Conservation (phyloP, 1,140 invertebrate species). For the Platorchestia sp. region DNA sequence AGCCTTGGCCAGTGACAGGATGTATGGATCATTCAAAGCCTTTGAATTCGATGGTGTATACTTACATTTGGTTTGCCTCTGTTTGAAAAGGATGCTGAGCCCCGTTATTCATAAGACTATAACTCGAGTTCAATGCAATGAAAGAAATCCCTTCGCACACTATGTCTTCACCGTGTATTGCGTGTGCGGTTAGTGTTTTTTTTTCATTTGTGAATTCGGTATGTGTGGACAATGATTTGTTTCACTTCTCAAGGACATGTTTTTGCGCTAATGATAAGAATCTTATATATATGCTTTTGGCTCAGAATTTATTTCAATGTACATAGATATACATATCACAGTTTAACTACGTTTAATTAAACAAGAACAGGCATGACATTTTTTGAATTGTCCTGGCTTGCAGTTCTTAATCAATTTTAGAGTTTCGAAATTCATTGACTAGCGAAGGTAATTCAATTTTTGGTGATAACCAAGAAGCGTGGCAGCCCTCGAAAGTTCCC, state of each 20-base stretch:
- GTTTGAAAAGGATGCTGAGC: not conserved
- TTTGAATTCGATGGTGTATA: not conserved
- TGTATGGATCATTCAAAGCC: not conserved
- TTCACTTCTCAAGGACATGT: too few relatives aligned
- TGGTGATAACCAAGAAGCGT: not conserved
- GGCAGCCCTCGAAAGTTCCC: not conserved
- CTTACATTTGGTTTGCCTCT: not conserved
- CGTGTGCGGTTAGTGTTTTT: not conserved
- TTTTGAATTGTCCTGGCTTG: too few relatives aligned
- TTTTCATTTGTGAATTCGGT: not conserved
- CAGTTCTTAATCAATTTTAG: not conserved
- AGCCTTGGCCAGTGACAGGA: not conserved
- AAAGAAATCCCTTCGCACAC: not conserved
- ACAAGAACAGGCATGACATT: too few relatives aligned
- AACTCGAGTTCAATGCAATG: not conserved
- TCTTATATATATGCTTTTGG: too few relatives aligned
- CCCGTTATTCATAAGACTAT: not conserved
- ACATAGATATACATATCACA: too few relatives aligned
- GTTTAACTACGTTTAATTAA: too few relatives aligned
- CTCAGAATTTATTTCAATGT: too few relatives aligned
- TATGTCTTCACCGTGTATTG: not conserved
- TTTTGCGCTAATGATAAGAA: too few relatives aligned
- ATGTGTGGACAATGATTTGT: not conserved
- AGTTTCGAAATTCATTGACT: not conserved
- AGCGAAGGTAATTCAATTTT: not conserved